Base-by-base conservation (phyloP, 2,113 vertebrate species). In the Collichthys lucidus region DNA sequence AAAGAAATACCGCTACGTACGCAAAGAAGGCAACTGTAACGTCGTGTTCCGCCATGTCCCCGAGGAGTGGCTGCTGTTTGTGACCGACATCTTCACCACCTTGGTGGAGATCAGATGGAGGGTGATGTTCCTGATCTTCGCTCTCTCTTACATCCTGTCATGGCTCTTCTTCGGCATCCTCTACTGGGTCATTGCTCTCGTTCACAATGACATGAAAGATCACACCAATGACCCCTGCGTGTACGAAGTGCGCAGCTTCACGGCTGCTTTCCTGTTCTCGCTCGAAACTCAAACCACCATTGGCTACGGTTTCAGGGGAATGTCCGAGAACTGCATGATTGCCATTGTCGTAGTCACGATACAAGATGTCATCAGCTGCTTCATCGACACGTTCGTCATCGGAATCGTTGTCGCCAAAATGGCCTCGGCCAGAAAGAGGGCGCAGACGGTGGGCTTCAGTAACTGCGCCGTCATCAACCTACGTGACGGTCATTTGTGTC, bases 231-330 rank as follows among this genome's bases (percentile, higher is more conserved):
- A 93, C 0, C 97, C 97, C 0, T 99, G 98, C 0, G 89, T 99
- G 6, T 97, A 95, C 0, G 94, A 97, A 0, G 97, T 99, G 17
- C 96, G 91, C 6, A 97, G 96, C 75, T 99, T 99, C 91, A 97
- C 97, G 0, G 97, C 94, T 0, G 97, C 97, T 0, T 99, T 99
- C 81, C 93, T 99, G 0, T 99, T 98, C 91, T 98, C 98, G 0
- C 95, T 99, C 0, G 98, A 99, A 86, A 98, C 98, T 0, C 98
- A 99, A 16, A 98, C 98, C 1, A 98, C 98, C 87, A 99, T 99
- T 0, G 98, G 98, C 1, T 99, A 98, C 0, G 98, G 98, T 0
- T 95, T 91, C 83, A 96, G 97, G 26, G 98, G 97, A 0, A 98
- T 99, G 87, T 96, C 98, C 0, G 98, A 99, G 71, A 97, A 96